These are phyloP conservation scores for Vombatus ursinus DNA, from an alignment of 2,113 vertebrate species.

Conservation along the genomic window DNA sequence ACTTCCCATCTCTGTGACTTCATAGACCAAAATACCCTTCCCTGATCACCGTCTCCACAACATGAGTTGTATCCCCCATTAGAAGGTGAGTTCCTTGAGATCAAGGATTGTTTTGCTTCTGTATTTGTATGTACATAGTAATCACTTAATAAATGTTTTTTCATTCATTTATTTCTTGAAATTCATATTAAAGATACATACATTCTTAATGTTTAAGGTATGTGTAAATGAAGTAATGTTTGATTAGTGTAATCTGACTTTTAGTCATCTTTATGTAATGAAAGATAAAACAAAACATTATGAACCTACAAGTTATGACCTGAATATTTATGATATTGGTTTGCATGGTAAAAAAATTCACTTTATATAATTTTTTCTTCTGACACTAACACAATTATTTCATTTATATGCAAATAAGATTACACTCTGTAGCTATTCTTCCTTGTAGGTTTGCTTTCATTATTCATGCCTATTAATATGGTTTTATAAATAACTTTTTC, in stretches of 20 bases:
- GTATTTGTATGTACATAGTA: background rate
- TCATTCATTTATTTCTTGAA: background rate
- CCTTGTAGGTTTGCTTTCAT: conserved; percentile 72
- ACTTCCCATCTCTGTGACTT: background rate
- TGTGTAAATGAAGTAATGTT: background rate
- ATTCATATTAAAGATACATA: background rate
- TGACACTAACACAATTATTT: conserved; percentile 82
- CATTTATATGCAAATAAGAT: conserved; percentile 81
- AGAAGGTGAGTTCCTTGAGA: background rate
- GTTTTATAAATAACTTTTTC: conserved; percentile 77
- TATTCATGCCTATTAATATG: conserved; percentile 79
- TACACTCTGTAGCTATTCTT: conserved; percentile 69
- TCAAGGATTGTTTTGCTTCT: background rate
- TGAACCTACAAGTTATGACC: conserved; percentile 77
- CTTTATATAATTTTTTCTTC: conserved; percentile 81
- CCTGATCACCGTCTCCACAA: background rate
- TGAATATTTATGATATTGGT: conserved; percentile 79
- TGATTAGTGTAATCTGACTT: conserved; percentile 56
- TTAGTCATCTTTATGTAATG: conserved; percentile 77
- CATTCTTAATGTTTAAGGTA: background rate
- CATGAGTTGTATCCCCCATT: background rate
- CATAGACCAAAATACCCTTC: background rate
- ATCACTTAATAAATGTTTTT: background rate
- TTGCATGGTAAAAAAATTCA: conserved; percentile 71
- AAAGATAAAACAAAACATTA: conserved; percentile 81